Evolutionary conservation across 2,888 invertebrate genomes (phyloP).

Genomic region (Calliphora vomitoria): DNA sequence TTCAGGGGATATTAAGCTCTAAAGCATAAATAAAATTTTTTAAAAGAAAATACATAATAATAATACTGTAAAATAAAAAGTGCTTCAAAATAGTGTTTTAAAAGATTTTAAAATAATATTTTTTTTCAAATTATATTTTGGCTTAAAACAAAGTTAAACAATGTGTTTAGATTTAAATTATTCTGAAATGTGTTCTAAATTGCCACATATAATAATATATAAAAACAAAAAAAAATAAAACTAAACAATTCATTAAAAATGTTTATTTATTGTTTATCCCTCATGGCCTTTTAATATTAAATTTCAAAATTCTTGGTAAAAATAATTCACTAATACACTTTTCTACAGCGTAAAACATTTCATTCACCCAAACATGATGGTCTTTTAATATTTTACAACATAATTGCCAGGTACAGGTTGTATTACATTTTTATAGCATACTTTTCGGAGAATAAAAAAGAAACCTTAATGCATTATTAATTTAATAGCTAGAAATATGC

Average conservation of each 20-base stretch:
- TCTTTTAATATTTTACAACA: constrained; percentile 4
- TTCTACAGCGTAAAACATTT: no score
- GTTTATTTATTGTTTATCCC: no score
- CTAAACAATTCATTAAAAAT: no score
- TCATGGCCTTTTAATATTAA: no score
- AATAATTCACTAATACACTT: background rate
- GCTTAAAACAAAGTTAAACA: background rate
- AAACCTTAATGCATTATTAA: background rate
- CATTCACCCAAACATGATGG: no score
- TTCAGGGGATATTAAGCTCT: no score
- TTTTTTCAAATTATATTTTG: no score
- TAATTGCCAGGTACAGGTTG: background rate
- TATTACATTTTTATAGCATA: background rate
- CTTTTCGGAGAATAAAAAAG: background rate
- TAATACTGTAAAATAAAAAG: no score
- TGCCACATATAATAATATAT: no score
- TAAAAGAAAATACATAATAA: background rate
- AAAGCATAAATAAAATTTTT: background rate
- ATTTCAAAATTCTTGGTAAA: background rate
- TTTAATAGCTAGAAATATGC: background rate
- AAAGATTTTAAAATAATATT: no score
- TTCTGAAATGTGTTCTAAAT: background rate
- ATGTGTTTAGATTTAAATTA: constrained; percentile 14
- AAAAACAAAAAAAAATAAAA: no score
- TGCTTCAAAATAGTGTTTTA: no score